A percentile compares a stretch with the other conserved stretches of the same genome.
These are phyloP conservation scores for Drosophila lowei DNA, from an alignment of 1,140 invertebrate species.

Conservation along the genomic window DNA sequence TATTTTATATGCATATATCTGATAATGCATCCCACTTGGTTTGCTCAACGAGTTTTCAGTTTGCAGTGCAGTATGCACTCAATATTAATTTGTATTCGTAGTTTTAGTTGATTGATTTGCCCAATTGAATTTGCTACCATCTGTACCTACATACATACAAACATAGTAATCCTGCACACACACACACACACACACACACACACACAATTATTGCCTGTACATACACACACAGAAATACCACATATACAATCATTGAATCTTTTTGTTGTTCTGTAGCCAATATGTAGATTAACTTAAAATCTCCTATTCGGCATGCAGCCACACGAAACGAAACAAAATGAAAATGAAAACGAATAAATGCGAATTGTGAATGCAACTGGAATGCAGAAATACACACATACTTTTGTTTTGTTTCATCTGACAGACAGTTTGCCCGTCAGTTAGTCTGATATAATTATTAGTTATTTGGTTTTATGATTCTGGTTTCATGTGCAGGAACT, in stretches of 20 bases:
- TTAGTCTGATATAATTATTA: constrained; percentile 10
- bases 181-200: constrained; percentile 13
- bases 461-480: constrained; percentile 11
- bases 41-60: constrained; percentile 49
- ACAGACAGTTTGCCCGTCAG: neutral
- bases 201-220: constrained; percentile 20
- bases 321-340: constrained; percentile 19
- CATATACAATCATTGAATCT: constrained; percentile 3
- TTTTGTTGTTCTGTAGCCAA: constrained; percentile 18
- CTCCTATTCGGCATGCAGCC: constrained; percentile 10
- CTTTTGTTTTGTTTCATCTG: neutral
- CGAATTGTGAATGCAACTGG: constrained; percentile 11
- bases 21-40: constrained; percentile 46
- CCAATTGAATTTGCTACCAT: constrained; percentile 50
- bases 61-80: constrained; percentile 46
- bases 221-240: constrained; percentile 17
- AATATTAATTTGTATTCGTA: constrained; percentile 58
- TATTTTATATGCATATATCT: constrained; percentile 5
- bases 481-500: neutral
- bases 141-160: constrained; percentile 50
- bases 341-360: constrained; percentile 68
- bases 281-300: constrained; percentile 50
- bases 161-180: constrained; percentile 26
- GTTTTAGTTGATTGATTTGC: constrained; percentile 66
- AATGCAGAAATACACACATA: neutral